Percentiles rank a stretch among this genome's conserved stretches.
Evolutionary conservation across 2,113 vertebrate genomes (phyloP).

Genomic region (zebrafish (Danio rerio)): GRCz12tu NC_133181.1:25895501-25896000

Average conservation of each 20-base stretch:
- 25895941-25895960: slow-evolving; percentile 7
- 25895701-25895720: slow-evolving; percentile 73
- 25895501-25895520: slow-evolving; percentile 23
- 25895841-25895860: background rate
- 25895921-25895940: background rate
- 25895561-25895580: slow-evolving; percentile 99
- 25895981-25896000: too few relatives aligned
- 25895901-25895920: slow-evolving; percentile 21
- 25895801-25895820: slow-evolving; percentile 24
- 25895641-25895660: slow-evolving; percentile 98
- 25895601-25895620: slow-evolving; percentile 98
- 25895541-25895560: slow-evolving; percentile 97
- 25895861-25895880: background rate
- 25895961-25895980: background rate
- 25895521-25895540: slow-evolving; percentile 95
- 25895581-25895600: slow-evolving; percentile 97
- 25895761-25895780: slow-evolving; percentile 36
- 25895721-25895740: slow-evolving; percentile 62
- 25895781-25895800: background rate
- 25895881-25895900: slow-evolving; percentile 24
- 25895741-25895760: slow-evolving; percentile 62
- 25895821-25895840: slow-evolving; percentile 13
- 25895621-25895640: slow-evolving; percentile 99
- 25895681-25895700: slow-evolving; percentile 83
- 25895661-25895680: slow-evolving; percentile 98